These are phyloP conservation scores for Nomada fabriciana DNA, from an alignment of 2,888 invertebrate genomes.

Conservation along the genomic window DNA sequence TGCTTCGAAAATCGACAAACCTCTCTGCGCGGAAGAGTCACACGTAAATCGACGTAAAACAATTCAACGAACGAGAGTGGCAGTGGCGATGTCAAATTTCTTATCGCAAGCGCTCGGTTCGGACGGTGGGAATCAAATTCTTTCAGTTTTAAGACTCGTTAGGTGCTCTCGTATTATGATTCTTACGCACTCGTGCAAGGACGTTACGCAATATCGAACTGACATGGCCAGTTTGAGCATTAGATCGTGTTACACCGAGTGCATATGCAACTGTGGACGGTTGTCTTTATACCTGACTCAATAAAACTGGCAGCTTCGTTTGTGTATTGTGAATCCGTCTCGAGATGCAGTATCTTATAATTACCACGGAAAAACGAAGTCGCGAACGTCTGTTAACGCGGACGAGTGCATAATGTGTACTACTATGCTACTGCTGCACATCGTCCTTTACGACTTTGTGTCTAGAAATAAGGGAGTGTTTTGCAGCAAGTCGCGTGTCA, in stretches of 20 bases:
- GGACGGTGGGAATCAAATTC: conserved; percentile 1
- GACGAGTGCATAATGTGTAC: conserved; percentile 4
- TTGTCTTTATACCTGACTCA: conserved; percentile 28
- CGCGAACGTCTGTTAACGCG: not conserved
- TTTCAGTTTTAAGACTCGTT: conserved; percentile 22
- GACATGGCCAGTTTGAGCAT: conserved; percentile 49
- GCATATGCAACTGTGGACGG: conserved; percentile 38
- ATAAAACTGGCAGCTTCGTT: conserved; percentile 20
- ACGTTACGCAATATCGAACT: conserved; percentile 57
- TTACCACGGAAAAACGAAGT: not conserved
- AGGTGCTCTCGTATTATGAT: conserved; percentile 28
- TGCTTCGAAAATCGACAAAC: not conserved
- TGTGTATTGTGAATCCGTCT: not conserved
- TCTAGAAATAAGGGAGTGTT: conserved; percentile 21
- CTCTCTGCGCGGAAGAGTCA: not conserved
- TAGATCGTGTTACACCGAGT: conserved; percentile 51
- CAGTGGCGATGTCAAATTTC: no score
- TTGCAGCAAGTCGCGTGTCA: conserved; percentile 3
- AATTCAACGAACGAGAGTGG: not conserved
- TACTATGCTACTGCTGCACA: not conserved
- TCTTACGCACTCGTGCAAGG: conserved; percentile 23
- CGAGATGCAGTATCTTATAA: not conserved
- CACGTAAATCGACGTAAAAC: not conserved
- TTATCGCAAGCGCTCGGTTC: no score
- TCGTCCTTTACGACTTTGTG: conserved; percentile 20